A percentile compares a stretch with the other conserved stretches of the same genome.
These are phyloP conservation scores for Caenorhabditis zanzibari DNA, from an alignment of 2,888 invertebrate species.

Conservation along the genomic window DNA sequence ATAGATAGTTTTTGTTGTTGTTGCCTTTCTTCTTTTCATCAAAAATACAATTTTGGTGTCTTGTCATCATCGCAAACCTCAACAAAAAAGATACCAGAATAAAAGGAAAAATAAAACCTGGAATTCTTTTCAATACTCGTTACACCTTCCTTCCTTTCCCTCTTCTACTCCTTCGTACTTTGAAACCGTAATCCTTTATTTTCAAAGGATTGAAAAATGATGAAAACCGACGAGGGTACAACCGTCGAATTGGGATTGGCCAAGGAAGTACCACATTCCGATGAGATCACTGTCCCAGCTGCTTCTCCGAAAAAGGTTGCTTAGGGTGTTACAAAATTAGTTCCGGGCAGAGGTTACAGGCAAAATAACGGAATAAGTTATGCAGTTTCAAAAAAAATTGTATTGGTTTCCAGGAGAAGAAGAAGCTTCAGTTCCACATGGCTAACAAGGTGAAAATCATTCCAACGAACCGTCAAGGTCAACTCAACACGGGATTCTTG, in stretches of 20 bases:
- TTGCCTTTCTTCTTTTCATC: conserved; percentile 30
- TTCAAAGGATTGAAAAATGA: conserved; percentile 44
- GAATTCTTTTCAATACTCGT: conserved; percentile 22
- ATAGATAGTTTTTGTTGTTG: conserved; percentile 2
- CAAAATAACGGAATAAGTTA: background rate
- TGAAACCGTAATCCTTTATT: conserved; percentile 19
- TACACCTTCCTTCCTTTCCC: background rate
- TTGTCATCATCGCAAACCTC: conserved; percentile 23
- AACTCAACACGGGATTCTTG: conserved; percentile 82
- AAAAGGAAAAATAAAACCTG: conserved; percentile 2
- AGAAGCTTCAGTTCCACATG: conserved; percentile 80
- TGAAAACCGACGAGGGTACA: conserved; percentile 59
- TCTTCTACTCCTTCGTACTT: conserved; percentile 6
- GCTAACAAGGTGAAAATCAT: conserved; percentile 79
- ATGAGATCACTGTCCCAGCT: conserved; percentile 48
- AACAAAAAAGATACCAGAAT: background rate
- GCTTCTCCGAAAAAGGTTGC: conserved; percentile 52
- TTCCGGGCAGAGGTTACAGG: background rate
- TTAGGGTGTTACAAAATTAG: background rate
- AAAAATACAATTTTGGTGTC: conserved; percentile 14
- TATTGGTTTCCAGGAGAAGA: conserved; percentile 67
- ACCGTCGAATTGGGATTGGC: conserved; percentile 73
- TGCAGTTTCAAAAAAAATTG: background rate
- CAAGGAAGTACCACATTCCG: conserved; percentile 64
- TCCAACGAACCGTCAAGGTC: conserved; percentile 81